Percentiles rank a stretch among this genome's conserved stretches.
Evolutionary conservation across 1,140 invertebrate genomes (phyloP).

Genomic region (Ridgeia piscesae): DNA sequence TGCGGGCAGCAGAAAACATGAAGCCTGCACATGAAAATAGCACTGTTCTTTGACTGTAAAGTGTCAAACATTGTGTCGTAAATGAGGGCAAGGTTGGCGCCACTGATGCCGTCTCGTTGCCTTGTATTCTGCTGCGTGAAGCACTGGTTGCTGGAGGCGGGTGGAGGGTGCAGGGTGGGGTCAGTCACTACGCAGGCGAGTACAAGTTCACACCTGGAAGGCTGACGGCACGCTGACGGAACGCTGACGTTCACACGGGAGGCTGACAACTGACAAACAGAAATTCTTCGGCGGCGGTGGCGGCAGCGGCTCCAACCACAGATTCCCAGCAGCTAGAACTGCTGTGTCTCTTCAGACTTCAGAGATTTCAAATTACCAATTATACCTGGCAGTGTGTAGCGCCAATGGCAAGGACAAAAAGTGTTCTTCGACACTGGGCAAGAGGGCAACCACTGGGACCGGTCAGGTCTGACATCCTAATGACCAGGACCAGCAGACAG

Average conservation of each 20-base stretch:
- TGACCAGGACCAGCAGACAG: neutral
- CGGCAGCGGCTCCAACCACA: neutral
- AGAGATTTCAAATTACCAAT: slow-evolving; percentile 6
- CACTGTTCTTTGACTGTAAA: neutral
- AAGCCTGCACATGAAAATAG: neutral
- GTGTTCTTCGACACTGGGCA: neutral
- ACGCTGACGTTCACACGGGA: neutral
- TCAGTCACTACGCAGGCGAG: neutral
- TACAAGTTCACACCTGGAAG: neutral
- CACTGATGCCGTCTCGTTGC: no score
- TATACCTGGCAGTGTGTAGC: neutral
- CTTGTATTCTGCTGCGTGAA: no score
- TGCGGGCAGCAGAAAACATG: neutral
- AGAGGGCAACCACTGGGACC: neutral
- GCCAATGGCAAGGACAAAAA: neutral
- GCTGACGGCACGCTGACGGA: neutral
- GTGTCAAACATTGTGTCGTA: neutral
- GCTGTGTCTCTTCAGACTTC: neutral
- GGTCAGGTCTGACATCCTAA: neutral
- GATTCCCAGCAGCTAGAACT: neutral
- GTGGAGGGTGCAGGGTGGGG: neutral
- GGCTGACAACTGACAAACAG: neutral
- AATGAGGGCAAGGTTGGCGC: neutral
- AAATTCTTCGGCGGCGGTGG: neutral
- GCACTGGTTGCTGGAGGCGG: neutral